A percentile compares a stretch with the other conserved stretches of the same genome.
Evolutionary conservation across 2,113 vertebrate species (phyloP).

Genomic region (Enhydra lutris): DNA sequence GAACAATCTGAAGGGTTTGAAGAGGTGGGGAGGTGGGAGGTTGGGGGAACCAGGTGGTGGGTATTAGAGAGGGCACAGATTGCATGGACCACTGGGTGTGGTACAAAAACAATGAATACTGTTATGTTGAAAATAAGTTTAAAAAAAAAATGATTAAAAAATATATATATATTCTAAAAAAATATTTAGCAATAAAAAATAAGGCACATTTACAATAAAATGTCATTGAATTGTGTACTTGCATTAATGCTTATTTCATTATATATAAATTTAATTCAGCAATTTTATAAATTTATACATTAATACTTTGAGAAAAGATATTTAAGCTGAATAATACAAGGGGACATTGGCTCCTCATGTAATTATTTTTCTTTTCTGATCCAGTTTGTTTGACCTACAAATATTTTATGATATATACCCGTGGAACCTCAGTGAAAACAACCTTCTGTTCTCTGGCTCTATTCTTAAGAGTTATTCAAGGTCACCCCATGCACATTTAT

Average conservation of each 20-base stretch:
- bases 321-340: not conserved
- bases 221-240: not conserved
- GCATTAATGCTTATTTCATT: not conserved
- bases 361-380: not conserved
- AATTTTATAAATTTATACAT: not conserved
- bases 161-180: too few relatives aligned
- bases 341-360: not conserved
- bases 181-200: not conserved
- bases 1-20: too few relatives aligned
- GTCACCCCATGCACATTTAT: not conserved
- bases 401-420: not conserved
- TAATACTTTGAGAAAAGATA: slow-evolving; percentile 39
- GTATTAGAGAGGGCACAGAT: too few relatives aligned
- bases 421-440: slow-evolving; percentile 30
- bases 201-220: not conserved
- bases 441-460: not conserved
- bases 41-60: too few relatives aligned
- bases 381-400: not conserved
- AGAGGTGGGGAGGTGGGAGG: too few relatives aligned
- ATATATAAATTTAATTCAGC: not conserved
- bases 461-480: slow-evolving; percentile 12
- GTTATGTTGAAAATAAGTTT: too few relatives aligned
- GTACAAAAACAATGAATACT: too few relatives aligned
- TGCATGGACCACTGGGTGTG: too few relatives aligned
- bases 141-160: too few relatives aligned